Conservation (phyloP, 2,797 vertebrate species). For the Poeciliopsis paucimaculata region DNA sequence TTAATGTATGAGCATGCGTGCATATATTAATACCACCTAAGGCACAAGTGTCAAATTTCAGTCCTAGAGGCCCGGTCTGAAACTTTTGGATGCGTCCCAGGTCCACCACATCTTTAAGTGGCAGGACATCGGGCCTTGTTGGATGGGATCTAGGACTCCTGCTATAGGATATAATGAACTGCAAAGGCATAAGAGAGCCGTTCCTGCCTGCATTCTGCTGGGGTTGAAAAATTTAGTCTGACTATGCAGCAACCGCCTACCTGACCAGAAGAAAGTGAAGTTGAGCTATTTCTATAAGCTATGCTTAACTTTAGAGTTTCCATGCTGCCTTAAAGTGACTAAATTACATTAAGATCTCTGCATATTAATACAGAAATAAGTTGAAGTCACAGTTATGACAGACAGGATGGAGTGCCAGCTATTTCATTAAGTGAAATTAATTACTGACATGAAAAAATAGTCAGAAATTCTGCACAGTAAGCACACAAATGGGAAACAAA, state of each 20-base stretch:
- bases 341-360: not conserved
- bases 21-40: not conserved
- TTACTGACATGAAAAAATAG: not conserved
- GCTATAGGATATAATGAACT: not conserved
- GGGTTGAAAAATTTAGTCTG: not conserved
- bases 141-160: not conserved
- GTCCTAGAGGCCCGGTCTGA: not conserved
- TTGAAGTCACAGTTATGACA: not conserved
- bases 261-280: not conserved
- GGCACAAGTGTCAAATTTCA: not conserved
- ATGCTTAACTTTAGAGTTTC: not conserved
- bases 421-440: not conserved
- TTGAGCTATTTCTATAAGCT: not conserved
- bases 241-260: not conserved
- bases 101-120: not conserved
- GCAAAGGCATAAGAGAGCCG: not conserved
- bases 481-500: not conserved
- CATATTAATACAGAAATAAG: not conserved
- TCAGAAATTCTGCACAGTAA: not conserved
- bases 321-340: not conserved
- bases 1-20: not conserved
- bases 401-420: not conserved
- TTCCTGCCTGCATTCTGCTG: not conserved
- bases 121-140: not conserved
- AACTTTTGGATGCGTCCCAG: not conserved